Base-by-base conservation (phyloP, 2,797 vertebrate species). In the Salarias fasciatus region DNA sequence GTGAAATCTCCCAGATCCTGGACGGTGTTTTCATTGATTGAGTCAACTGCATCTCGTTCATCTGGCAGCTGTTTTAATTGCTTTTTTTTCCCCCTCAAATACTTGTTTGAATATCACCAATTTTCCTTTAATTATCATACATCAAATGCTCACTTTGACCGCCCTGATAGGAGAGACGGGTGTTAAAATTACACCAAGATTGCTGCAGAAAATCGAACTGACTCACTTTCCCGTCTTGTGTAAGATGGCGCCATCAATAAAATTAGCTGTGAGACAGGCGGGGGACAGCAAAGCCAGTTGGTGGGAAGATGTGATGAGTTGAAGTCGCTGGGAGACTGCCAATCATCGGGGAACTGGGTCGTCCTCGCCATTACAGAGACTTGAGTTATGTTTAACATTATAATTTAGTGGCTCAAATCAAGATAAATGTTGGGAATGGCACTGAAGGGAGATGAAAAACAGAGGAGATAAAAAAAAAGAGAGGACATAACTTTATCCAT, bases 341-440 rank as follows among this genome's bases (percentile, higher is more conserved):
- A 84, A 59, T 84, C 75, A 78, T 58, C 37, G 30, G 59, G 44
- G 69, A 84, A 80, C 63, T 79, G 64, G 82, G 74, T 78, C 52
- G 44, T 65, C 72, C 57, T 73, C 63, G 59, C 51, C 69, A 75
- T 84, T 68, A 66, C 69, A 65, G 53, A 64, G 69, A 65, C 59
- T 59, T 71, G 72, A 79, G 63, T 83, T 83, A 72, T 84, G 83
- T 80, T 82, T 72, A 76, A 83, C 78, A 62, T 79, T 58, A 70
- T 63, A 53, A 79, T 86, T 76, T 68, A 72, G 65, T 52, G 14
- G 37, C 63, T 68, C 5, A 66, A 70, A 83, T 82, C 53, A 80
- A 67, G 75, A 87, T 33, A 41, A 75, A 84, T 84, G 72, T 47
- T 15, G 14, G 29, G 3, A 7, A 31, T 11, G 1, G 1, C 1